phyloP scores from a whole-genome alignment of 2,888 invertebrate species.

The Eremobia ochroleuca region DNA sequence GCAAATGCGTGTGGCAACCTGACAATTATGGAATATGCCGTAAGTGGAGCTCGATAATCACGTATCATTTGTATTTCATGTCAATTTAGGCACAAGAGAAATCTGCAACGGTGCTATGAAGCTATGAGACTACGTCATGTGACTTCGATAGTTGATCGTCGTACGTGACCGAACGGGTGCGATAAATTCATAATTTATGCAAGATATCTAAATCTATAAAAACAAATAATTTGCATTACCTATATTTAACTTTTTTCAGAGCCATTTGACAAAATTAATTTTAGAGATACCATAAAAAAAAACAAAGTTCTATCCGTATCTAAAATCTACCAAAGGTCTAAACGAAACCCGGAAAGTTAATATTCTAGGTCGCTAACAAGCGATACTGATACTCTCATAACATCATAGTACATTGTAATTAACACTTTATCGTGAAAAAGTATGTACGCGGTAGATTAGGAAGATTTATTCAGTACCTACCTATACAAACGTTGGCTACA shows the following conservation, averaged over 20 bases:
- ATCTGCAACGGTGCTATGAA: slow-evolving; percentile 18
- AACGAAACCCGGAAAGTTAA: slow-evolving; percentile 31
- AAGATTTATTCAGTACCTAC: slow-evolving; percentile 32
- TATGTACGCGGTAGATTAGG: slow-evolving; percentile 32
- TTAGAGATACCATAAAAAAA: slow-evolving; percentile 7
- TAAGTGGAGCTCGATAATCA: slow-evolving; percentile 44
- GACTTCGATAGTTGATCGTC: slow-evolving; percentile 16
- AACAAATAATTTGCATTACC: background rate
- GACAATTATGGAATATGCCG: slow-evolving; percentile 54
- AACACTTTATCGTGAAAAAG: slow-evolving; percentile 34
- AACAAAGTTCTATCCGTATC: background rate
- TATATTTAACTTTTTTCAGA: background rate
- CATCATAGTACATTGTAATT: slow-evolving; percentile 18
- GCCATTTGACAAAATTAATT: background rate
- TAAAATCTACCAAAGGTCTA: slow-evolving; percentile 10
- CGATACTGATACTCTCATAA: slow-evolving; percentile 20
- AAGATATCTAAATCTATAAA: slow-evolving; percentile 14
- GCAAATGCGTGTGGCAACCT: slow-evolving; percentile 55
- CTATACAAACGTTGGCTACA: slow-evolving; percentile 6
- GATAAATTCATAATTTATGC: slow-evolving; percentile 9
- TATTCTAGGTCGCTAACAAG: background rate
- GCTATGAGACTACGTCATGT: slow-evolving; percentile 27
- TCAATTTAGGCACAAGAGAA: slow-evolving; percentile 33
- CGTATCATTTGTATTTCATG: slow-evolving; percentile 26
- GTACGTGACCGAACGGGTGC: slow-evolving; percentile 8